Conservation (phyloP, 2,113 vertebrate species). For the Tragelaphus strepsiceros region DNA sequence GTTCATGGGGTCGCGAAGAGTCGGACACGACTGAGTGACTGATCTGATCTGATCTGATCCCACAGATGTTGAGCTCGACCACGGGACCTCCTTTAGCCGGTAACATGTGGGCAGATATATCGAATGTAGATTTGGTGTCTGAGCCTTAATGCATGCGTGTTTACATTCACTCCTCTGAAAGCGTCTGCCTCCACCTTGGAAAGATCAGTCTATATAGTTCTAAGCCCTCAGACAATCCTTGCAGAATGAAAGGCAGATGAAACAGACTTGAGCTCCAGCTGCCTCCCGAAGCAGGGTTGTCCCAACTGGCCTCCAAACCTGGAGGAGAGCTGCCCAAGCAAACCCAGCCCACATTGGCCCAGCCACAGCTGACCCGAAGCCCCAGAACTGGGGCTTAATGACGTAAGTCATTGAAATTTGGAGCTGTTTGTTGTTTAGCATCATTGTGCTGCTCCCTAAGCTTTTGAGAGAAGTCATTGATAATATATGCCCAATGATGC, state of each 20-base stretch:
- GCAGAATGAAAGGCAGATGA: background rate
- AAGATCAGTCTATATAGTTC: background rate
- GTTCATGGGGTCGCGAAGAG: no score
- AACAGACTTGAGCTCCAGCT: background rate
- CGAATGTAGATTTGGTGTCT: background rate
- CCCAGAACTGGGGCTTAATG: background rate
- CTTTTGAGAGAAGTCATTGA: background rate
- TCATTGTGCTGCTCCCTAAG: background rate
- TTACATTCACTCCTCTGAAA: background rate
- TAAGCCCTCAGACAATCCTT: background rate
- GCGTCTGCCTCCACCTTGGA: background rate
- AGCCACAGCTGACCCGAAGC: background rate
- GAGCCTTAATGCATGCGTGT: fast-evolving
- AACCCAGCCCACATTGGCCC: background rate
- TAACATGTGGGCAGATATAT: background rate
- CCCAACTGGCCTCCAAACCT: background rate
- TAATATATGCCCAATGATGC: background rate
- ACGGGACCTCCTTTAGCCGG: background rate
- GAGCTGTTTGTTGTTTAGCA: background rate
- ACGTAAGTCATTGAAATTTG: background rate
- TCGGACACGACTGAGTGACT: no score
- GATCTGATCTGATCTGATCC: no score
- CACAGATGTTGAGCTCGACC: background rate
- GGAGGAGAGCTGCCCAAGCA: background rate
- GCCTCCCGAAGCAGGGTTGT: background rate